These are phyloP conservation scores for Morone chrysops DNA, from an alignment of 2,113 vertebrate genomes.

Conservation along the genomic window DNA sequence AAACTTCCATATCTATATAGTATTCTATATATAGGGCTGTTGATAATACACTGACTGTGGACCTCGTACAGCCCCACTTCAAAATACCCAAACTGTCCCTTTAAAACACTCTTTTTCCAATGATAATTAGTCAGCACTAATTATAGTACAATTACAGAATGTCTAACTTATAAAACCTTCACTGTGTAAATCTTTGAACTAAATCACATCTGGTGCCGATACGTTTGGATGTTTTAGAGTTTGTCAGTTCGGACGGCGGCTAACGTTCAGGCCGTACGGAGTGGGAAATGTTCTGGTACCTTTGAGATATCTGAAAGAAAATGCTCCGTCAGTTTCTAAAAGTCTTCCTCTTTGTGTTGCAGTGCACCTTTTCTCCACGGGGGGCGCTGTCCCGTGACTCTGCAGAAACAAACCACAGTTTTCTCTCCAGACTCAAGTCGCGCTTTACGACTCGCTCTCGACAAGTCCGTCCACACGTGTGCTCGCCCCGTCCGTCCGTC, in stretches of 20 bases:
- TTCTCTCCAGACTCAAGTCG: background rate
- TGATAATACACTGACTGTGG: too few species aligned
- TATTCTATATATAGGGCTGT: too few species aligned
- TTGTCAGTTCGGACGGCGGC: background rate
- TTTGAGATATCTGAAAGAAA: constrained; percentile 9
- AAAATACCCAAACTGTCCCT: too few species aligned
- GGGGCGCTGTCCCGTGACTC: background rate
- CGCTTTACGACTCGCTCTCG: background rate
- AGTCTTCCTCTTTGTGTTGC: background rate
- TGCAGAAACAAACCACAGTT: background rate
- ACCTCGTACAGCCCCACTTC: too few species aligned
- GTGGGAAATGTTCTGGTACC: constrained; percentile 14
- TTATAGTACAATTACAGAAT: constrained; percentile 25
- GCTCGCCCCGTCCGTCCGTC: background rate
- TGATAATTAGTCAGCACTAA: too few species aligned
- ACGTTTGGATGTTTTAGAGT: background rate
- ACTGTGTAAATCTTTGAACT: background rate
- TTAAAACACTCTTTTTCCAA: too few species aligned
- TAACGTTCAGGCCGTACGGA: background rate
- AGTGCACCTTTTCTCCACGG: constrained; percentile 17
- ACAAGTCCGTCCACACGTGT: background rate
- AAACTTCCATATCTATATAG: too few species aligned
- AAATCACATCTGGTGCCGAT: background rate
- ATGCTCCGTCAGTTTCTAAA: background rate
- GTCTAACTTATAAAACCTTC: background rate